Conservation (phyloP, 2,888 invertebrate genomes). For the Ophion slaviceki region DNA sequence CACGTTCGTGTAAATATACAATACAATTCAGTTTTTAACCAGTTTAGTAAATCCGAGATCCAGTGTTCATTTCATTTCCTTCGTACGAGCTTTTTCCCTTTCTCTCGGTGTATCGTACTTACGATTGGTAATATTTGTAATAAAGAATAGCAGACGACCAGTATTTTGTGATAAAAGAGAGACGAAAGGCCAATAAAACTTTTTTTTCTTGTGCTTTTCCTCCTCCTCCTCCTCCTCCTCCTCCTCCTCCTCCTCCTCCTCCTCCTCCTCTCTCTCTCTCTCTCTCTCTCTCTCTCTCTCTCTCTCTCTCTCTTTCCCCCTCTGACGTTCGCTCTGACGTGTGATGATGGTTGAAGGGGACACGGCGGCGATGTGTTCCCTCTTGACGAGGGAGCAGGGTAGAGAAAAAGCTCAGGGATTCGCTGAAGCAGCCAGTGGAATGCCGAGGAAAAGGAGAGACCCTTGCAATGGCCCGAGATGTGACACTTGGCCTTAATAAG, state of each 20-base stretch:
- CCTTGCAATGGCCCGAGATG: constrained; percentile 70
- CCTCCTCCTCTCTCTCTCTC: too few relatives aligned
- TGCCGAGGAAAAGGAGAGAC: constrained; percentile 42
- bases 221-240: too few relatives aligned
- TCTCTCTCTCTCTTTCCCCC: background rate
- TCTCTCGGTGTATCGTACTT: background rate
- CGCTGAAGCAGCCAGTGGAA: constrained; percentile 18
- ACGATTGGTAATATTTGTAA: background rate
- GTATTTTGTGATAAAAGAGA: background rate
- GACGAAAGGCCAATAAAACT: background rate
- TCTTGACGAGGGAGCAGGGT: background rate
- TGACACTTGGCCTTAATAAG: constrained; percentile 81
- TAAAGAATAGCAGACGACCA: background rate
- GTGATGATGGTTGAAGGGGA: constrained; percentile 25
- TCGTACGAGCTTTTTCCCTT: background rate
- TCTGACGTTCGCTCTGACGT: constrained; percentile 1
- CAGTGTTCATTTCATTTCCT: too few relatives aligned
- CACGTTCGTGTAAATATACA: too few relatives aligned
- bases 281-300: background rate
- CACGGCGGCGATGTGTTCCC: background rate
- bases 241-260: too few relatives aligned
- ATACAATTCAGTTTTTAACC: too few relatives aligned
- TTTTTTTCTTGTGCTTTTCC: background rate
- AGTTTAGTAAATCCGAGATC: too few relatives aligned
- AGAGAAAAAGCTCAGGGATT: constrained; percentile 30